Base-by-base conservation (phyloP, 2,113 vertebrate genomes). In the Cathartes aura region DNA sequence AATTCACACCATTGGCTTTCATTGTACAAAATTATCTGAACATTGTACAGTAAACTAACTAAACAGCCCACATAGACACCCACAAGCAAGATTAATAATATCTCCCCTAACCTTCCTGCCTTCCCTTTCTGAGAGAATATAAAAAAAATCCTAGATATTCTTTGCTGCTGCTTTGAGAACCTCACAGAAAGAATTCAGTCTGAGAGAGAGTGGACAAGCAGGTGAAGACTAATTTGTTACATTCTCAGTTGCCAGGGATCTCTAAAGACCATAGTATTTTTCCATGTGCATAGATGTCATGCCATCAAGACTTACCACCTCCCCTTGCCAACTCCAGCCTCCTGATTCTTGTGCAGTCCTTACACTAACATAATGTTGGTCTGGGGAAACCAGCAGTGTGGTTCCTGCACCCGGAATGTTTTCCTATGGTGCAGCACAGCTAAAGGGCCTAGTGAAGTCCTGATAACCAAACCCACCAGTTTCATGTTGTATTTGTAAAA, bases 21-120 rank as follows among this genome's bases (percentile, higher is more conserved):
- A 59, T 83, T 93, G 43, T 50, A 62, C 15, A 72, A 40, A 59
- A 43, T 87, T 86, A 90, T 87, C 56, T 79, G 60, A 93, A 89
- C 53, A 20, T 71, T 79, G 38, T 74, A 64, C 23, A 68, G 47
- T 79, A 87, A 94, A 82, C 73, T 74, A 87, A 81, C 64, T 73
- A 71, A 87, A 62, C 45, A 85, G 36, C 66, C 87, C 53, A 95
- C 82, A 82, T 11, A 91, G 48, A 93, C 73, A 93, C 89, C 73
- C 81, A 82, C 84, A 74, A 68, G 43, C 6, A 67, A 89, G 68
- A 79, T 79, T 89, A 91, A 78, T 91, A 91, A 71, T 89, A 94
- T 80, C 70, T 82, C 26, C 60, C 14, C 32, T 67, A 59, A 86
- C 34, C 23, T 67, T 75, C 34, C 12, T 30, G 13, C 82, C 17